Evolutionary conservation across 2,797 vertebrate species (phyloP), one percentile per base, ranked within the genome.

Genomic region (Lates japonicus): DNA sequence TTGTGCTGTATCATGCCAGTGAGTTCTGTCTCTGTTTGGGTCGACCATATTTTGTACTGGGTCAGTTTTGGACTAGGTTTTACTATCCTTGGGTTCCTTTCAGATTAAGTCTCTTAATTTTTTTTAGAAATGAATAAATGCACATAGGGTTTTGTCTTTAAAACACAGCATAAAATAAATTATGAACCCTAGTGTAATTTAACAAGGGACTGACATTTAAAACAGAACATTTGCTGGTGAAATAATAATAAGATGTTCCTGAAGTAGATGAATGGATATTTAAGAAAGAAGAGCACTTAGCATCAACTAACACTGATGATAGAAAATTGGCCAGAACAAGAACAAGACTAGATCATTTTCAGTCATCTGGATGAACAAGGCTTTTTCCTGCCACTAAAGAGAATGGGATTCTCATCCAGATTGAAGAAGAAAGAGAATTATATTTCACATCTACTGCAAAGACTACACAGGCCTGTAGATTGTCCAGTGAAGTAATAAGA

Each of bases 401-500:
- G 44, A 63, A 55, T 42, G 37, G 17, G 48, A 60, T 22, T 59
- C 22, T 59, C 6, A 5, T 52, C 42, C 51, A 54, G 58, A 37
- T 9, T 72, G 22, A 67, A 13, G 17, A 19, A 48, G 37, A 68
- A 57, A 52, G 57, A 3, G 41, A 76, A 4, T 73, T 54, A 22
- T 17, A 57, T 71, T 61, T 61, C 29, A 69, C n/a, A n/a, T n/a
- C n/a, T n/a, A n/a, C 17, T 68, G 5, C 70, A 20, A 11, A 60
- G 37, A 44, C 22, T 37, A 13, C 29, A 67, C 39, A 35, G 17
- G 7, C 54, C 46, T 64, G 41, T 22, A 42, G n/a, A 42, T 64
- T 62, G 6, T 67, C 52, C 41, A 4, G 46, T 70, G 51, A 60
- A 63, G 57, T 60, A 76, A 79, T 62, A 55, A 44, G 57, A 82